phyloP scores from a whole-genome alignment of 1,140 invertebrate genomes.

The Orchestia grillus region DNA sequence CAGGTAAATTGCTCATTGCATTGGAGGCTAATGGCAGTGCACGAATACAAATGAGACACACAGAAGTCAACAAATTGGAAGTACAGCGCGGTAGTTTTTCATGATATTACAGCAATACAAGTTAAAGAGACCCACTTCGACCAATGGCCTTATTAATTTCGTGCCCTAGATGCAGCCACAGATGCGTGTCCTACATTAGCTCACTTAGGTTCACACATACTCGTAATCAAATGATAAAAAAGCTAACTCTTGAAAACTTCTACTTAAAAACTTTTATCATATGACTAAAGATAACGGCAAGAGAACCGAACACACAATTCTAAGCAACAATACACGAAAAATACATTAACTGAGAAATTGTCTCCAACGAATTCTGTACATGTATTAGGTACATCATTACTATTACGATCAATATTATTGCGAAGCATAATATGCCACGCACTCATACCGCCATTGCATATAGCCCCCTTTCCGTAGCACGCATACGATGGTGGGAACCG shows the following conservation, averaged over 20 bases:
- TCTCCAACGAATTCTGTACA: background rate
- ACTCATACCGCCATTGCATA: background rate
- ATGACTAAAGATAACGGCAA: background rate
- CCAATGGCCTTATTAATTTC: background rate
- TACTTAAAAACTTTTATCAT: background rate
- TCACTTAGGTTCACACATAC: too few species aligned
- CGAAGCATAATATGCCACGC: background rate
- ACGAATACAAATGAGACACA: background rate
- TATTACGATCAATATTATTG: too few species aligned
- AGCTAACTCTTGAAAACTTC: background rate
- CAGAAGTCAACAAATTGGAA: background rate
- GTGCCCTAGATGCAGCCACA: background rate
- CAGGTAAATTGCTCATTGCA: background rate
- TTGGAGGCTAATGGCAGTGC: too few species aligned
- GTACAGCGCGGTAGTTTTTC: background rate
- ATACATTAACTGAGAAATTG: background rate
- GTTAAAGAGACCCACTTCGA: background rate
- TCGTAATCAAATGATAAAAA: background rate
- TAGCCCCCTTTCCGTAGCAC: background rate
- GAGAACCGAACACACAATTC: background rate
- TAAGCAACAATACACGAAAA: background rate
- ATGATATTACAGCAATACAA: too few species aligned
- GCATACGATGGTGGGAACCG: background rate
- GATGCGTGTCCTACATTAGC: background rate
- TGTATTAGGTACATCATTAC: too few species aligned